phyloP scores from a whole-genome alignment of 1,140 invertebrate species.

The Ladona fulva region DNA sequence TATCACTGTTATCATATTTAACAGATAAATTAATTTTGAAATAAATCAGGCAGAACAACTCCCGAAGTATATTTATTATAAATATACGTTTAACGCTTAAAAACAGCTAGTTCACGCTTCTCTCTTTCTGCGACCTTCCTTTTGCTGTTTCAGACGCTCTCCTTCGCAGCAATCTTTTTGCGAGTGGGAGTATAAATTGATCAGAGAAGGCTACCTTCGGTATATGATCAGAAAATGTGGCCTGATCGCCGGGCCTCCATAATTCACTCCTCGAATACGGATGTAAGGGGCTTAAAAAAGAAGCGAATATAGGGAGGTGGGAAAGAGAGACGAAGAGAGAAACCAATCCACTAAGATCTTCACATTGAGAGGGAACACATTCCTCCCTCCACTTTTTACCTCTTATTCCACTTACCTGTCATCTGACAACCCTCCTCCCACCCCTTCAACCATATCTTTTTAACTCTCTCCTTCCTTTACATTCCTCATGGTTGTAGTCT shows the following conservation, averaged over 20 bases:
- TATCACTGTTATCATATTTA: too few species aligned
- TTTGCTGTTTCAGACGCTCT: too few species aligned
- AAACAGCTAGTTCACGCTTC: too few species aligned
- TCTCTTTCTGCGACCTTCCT: too few species aligned
- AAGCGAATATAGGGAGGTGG: not conserved
- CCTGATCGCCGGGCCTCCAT: not conserved
- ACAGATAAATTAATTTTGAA: too few species aligned
- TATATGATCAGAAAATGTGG: constrained; percentile 5
- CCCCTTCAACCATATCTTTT: not conserved
- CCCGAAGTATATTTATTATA: too few species aligned
- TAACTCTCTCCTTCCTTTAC: too few species aligned
- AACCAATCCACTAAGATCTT: not conserved
- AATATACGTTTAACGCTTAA: too few species aligned
- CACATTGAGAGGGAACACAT: not conserved
- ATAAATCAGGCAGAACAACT: too few species aligned
- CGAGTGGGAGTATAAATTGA: not conserved
- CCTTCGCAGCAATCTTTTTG: too few species aligned
- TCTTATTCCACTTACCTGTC: not conserved
- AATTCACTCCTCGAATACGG: not conserved
- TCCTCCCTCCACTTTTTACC: not conserved
- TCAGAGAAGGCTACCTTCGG: not conserved
- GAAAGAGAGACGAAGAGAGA: not conserved
- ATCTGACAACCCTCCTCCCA: not conserved
- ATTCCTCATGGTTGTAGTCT: too few species aligned
- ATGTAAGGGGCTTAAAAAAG: not conserved